phyloP scores from a whole-genome alignment of 2,888 invertebrate genomes.

The Drosophila algonquin region DNA sequence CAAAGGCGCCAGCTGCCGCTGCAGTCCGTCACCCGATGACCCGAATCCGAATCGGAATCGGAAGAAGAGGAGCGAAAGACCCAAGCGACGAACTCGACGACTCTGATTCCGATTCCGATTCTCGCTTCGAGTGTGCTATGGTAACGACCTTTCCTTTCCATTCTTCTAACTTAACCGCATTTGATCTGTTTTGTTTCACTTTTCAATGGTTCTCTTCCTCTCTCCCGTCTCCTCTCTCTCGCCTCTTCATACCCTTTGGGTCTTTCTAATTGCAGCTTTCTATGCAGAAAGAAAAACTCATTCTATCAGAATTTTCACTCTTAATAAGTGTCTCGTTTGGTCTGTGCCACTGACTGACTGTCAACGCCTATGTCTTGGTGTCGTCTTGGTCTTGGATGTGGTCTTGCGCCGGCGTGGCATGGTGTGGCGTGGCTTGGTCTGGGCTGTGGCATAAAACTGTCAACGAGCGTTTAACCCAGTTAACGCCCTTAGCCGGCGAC shows the following conservation, averaged over 20 bases:
- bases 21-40: conserved; percentile 36
- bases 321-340: conserved; percentile 73
- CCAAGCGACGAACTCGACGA: conserved; percentile 47
- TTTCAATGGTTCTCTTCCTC: conserved; percentile 41
- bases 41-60: conserved; percentile 24
- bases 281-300: conserved; percentile 60
- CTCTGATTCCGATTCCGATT: conserved; percentile 5
- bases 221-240: neutral
- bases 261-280: conserved; percentile 66
- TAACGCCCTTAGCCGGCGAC: conserved; percentile 67
- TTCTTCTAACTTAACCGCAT: conserved; percentile 53
- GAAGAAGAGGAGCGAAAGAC: conserved; percentile 37
- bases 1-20: conserved; percentile 29
- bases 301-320: conserved; percentile 75
- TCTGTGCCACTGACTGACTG: conserved; percentile 73
- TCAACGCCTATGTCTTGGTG: conserved; percentile 45
- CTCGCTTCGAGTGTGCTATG: conserved; percentile 31
- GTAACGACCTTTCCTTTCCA: conserved; percentile 52
- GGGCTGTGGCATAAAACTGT: conserved; percentile 68
- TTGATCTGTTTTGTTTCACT: conserved; percentile 67
- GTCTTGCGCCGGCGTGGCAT: neutral
- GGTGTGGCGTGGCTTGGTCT: conserved; percentile 17
- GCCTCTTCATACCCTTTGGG: conserved; percentile 25
- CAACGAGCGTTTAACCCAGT: conserved; percentile 76
- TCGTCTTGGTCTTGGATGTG: conserved; percentile 14